phyloP scores from a whole-genome alignment of 2,888 invertebrate genomes.

The Acheta domesticus region DNA sequence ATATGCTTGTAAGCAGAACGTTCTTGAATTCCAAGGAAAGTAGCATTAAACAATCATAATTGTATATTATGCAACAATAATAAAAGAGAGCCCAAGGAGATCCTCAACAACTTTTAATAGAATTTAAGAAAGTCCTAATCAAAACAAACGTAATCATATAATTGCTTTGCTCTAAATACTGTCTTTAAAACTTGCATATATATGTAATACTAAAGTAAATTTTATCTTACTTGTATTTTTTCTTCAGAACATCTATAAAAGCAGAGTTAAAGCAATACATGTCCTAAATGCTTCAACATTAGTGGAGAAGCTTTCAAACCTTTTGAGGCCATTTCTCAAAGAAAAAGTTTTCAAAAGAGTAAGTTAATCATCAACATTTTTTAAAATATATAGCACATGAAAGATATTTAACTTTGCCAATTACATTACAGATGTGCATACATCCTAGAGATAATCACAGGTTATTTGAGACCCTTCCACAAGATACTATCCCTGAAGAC shows the following conservation, averaged over 20 bases:
- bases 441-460: background rate
- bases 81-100: too few species aligned
- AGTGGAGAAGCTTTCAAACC: background rate
- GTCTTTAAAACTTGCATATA: too few species aligned
- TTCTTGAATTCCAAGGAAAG: too few species aligned
- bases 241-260: background rate
- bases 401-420: background rate
- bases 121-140: too few species aligned
- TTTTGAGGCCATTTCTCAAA: background rate
- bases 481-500: background rate
- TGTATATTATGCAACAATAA: too few species aligned
- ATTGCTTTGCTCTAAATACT: too few species aligned
- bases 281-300: background rate
- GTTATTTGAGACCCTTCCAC: background rate
- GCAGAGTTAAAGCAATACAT: background rate
- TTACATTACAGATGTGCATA: background rate
- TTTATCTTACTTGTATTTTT: background rate
- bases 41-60: too few species aligned
- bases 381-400: background rate
- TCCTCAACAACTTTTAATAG: too few species aligned
- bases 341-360: background rate
- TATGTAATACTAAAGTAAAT: too few species aligned
- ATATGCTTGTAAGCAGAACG: too few species aligned
- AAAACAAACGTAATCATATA: too few species aligned
- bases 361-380: background rate